Conservation (phyloP, 2,113 vertebrate species). For the Capreolus pygargus region DNA sequence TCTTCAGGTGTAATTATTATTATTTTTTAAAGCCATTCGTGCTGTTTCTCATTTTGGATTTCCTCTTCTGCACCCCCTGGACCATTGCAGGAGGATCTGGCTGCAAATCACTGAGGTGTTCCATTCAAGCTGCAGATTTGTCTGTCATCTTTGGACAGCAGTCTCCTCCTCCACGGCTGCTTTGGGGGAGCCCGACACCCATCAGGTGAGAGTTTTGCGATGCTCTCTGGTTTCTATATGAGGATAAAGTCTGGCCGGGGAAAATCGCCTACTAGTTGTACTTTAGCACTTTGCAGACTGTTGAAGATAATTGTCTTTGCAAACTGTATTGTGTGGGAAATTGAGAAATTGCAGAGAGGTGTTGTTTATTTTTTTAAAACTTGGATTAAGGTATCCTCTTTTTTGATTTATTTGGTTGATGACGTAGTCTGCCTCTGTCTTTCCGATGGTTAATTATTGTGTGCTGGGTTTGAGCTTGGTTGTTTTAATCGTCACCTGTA, state of each 20-base stretch:
- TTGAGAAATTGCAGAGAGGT: neutral
- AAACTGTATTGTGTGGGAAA: neutral
- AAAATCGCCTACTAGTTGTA: neutral
- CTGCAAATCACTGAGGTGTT: conserved; percentile 60
- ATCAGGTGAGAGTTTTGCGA: conserved; percentile 78
- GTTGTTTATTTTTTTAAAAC: neutral
- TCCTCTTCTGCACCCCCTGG: conserved; percentile 52
- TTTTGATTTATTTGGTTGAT: neutral
- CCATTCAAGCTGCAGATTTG: conserved; percentile 73
- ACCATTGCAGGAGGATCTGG: conserved; percentile 59
- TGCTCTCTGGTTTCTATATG: conserved; percentile 5
- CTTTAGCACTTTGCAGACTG: neutral
- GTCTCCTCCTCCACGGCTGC: conserved; percentile 50
- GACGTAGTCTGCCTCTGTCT: neutral
- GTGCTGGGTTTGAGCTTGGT: conserved; percentile 33
- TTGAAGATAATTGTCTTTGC: neutral
- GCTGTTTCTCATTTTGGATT: conserved; percentile 69
- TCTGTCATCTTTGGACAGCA: conserved; percentile 25
- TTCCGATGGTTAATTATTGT: neutral
- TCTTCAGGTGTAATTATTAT: neutral
- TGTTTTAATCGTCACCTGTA: conserved; percentile 36
- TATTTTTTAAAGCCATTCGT: conserved; percentile 28
- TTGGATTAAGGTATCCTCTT: neutral
- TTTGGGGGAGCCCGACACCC: conserved; percentile 38
- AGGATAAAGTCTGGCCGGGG: neutral